Evolutionary conservation across 2,888 invertebrate genomes (phyloP), one percentile per base, ranked within the genome.

Genomic region (Julus scandinavius): DNA sequence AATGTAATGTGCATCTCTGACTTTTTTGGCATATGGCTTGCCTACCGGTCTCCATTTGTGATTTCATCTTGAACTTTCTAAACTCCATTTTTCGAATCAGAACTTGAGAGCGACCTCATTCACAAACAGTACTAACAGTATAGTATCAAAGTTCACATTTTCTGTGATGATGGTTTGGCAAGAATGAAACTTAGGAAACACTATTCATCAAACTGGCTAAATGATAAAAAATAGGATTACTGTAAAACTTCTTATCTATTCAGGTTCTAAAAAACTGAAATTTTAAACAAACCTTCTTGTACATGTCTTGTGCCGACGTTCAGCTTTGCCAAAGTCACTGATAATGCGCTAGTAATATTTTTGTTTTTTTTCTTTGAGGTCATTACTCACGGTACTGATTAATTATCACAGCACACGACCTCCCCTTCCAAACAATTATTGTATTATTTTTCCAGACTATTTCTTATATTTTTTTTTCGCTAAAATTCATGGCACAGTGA

Each of bases 361-460:
- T 63, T 7, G 72, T 2, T 29, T 29, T 9, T 72, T 29, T 72
- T 72, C 29, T 72, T 11, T 72, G n/a, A 72, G 72, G 29, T 72
- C 72, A 72, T 72, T 72, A 72, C 72, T 72, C 72, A 72, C 72
- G 29, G n/a, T 11, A 72, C 72, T 72, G 29, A 72, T 72, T 72
- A 72, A 29, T 72, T 72, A 72, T 72, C 72, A 9, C 72, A 72
- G 29, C n/a, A 11, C 29, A 72, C 72, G 29, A n/a, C 29, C 29
- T 29, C 29, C 29, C 72, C 72, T 72, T 72, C 72, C 4, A 29
- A 29, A 72, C 72, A 72, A 72, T 72, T 72, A 29, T n/a, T 11
- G 29, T 29, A 11, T 72, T 72, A 72, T 72, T 72, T 11, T 29
- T 72, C 29, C 20, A 72, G 72, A 72, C 20, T 72, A 29, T 72